Evolutionary conservation across 2,113 vertebrate species (phyloP), one percentile per base, ranked within the genome.

Genomic region (Pollachius pollachius): DNA sequence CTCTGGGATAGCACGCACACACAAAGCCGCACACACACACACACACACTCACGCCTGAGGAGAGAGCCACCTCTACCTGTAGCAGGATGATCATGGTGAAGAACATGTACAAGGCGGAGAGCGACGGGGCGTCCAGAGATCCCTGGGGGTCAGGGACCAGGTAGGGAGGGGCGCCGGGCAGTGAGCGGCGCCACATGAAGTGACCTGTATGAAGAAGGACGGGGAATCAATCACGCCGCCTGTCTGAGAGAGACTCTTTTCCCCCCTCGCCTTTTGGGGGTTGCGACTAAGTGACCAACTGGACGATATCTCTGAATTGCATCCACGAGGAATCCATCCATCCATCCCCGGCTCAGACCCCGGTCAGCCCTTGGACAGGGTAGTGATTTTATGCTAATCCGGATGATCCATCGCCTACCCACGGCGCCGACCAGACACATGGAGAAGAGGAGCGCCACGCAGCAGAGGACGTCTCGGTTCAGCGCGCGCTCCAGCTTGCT

Each of bases 1-100:
- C 41, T 25, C 7, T 72, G 3, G n/a, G 56, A 57, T 57, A 57
- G 54, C 56, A 62, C 62, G 16, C 48, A 57, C 27, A 48, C 18
- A 9, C 48, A 68, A 11, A 41, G 4, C n/a, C 15, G 48, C 72
- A 60, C 62, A 72, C 25, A 52, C n/a, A 67, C 16, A 3, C 63
- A 66, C 52, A 34, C 30, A 64, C n/a, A 54, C 62, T 18, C 62
- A n/a, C 16, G 6, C 62, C 16, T 17, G 27, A 8, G 17, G 3
- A 17, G 27, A 17, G 25, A 16, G 9, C 52, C 0, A 13, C 64
- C 16, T 16, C n/a, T 89, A 98, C 97, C 96, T 99, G 97, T 64
- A 99, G 88, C 52, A 99, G 88, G 82, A 99, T 97, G 89, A 99
- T 94, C 97, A 98, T 97, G 11, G 95, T 97, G 82, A 98, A 92